Evolutionary conservation across 2,888 invertebrate genomes (phyloP), one percentile per base, ranked within the genome.

Genomic region (Caenorhabditis sinica): DNA sequence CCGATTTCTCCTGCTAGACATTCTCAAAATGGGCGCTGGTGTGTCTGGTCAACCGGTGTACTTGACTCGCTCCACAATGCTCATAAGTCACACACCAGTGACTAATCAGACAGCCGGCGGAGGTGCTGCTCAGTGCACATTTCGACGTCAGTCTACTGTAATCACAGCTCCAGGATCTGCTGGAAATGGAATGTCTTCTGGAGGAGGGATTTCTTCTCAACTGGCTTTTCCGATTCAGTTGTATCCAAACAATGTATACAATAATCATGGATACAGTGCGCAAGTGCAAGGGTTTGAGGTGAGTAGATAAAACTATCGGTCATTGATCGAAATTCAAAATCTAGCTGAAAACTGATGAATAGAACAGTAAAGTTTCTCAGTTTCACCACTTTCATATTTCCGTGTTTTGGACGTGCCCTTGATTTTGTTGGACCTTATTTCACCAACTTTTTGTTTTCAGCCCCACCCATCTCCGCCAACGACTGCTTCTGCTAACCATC

Each of bases 241-340:
- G 36, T 84, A 84, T 45, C 84, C 84, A 4, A 80, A 84, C 33
- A 84, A 84, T 53, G 80, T 84, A 17, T 84, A 84, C 53, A 66
- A 81, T 28, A 82, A 75, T 65, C 58, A 81, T 49, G 81, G 81
- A 5, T 58, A 72, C 11, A 60, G n/a, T n/a, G 77, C 76, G 0
- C 65, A 71, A 17, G 68, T 72, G 3, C 28, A 53, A 1, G 75
- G 75, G 6, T 76, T 72, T 45, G 72, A 76, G 68, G 82, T 82
- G 13, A 53, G 51, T 33, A 2, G 30, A 23, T 4, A 23, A 23
- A 13, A 2, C 8, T 0, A 9, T 23, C 2, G 2, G 20, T 3
- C 20, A 61, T 6, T 17, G 0, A 3, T 23, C 20, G 5, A n/a
- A 40, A 23, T 36, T 11, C 2, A 40, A 20, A 45, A 17, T 45